phyloP scores from a whole-genome alignment of 2,888 invertebrate species.

The Aelia acuminata region DNA sequence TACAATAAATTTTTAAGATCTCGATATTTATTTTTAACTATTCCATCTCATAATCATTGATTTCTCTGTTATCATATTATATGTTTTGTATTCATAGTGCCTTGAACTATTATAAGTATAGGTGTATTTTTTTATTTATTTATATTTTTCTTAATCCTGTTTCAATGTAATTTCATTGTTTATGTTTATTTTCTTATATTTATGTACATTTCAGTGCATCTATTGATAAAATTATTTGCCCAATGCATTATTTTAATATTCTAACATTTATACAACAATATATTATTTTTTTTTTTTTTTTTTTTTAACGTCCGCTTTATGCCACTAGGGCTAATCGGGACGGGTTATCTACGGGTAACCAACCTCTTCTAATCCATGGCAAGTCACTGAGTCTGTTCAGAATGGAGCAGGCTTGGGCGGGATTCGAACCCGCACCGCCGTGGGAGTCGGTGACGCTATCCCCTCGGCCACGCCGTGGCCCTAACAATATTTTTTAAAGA shows the following conservation, averaged over 20 bases:
- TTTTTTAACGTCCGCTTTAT: too few species aligned
- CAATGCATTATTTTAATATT: slow-evolving; percentile 12
- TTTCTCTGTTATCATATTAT: slow-evolving; percentile 4
- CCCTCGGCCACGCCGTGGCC: too few species aligned
- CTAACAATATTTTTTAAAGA: too few species aligned
- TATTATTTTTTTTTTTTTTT: too few species aligned
- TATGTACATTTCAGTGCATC: not conserved
- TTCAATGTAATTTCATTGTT: not conserved
- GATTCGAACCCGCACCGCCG: too few species aligned
- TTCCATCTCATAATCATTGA: slow-evolving; percentile 14
- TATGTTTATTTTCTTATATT: not conserved
- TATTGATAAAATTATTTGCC: not conserved
- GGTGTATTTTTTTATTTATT: not conserved
- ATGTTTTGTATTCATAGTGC: not conserved
- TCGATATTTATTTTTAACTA: too few species aligned
- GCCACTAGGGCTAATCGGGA: too few species aligned
- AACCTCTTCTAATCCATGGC: too few species aligned
- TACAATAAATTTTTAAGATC: not conserved
- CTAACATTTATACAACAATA: not conserved
- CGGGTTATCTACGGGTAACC: too few species aligned
- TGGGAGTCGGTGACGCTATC: too few species aligned
- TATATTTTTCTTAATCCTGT: not conserved
- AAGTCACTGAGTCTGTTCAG: too few species aligned
- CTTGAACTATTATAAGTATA: not conserved
- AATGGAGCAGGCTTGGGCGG: too few species aligned